Evolutionary conservation across 92 coral and sea anemone genomes (phyloP).

Genomic region (Blastomussa wellsi): DNA sequence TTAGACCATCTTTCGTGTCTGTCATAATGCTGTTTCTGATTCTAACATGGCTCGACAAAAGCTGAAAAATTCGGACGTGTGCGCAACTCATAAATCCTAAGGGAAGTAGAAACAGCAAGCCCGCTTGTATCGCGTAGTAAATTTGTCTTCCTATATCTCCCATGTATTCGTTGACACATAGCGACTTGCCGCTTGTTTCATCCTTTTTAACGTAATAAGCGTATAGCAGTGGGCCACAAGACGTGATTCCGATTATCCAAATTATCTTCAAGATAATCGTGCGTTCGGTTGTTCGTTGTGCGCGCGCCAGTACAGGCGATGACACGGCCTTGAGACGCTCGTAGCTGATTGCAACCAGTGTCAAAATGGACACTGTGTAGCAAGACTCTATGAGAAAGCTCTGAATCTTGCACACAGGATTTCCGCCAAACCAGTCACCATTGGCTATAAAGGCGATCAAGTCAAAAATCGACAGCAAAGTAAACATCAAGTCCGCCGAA

Average conservation of each 20-base stretch:
- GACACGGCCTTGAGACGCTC: conserved; percentile 74
- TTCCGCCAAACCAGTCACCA: conserved; percentile 76
- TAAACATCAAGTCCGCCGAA: conserved; percentile 72
- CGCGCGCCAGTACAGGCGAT: conserved; percentile 70
- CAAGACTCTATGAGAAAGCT: conserved; percentile 79
- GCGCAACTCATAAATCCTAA: conserved; percentile 70
- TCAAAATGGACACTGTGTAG: conserved; percentile 78
- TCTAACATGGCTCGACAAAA: conserved; percentile 44
- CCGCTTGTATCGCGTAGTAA: conserved; percentile 84
- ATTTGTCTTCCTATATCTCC: conserved; percentile 77
- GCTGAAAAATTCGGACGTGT: conserved; percentile 67
- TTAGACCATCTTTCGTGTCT: conserved; percentile 8
- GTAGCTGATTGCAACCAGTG: conserved; percentile 78
- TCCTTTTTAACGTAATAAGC: conserved; percentile 69
- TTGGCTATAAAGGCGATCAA: conserved; percentile 59
- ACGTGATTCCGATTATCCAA: conserved; percentile 66
- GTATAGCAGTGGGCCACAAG: conserved; percentile 74
- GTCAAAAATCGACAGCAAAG: conserved; percentile 73
- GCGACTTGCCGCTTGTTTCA: conserved; percentile 27
- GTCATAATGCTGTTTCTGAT: conserved; percentile 39
- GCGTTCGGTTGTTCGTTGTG: conserved; percentile 54
- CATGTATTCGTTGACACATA: conserved; percentile 80
- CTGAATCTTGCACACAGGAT: conserved; percentile 66
- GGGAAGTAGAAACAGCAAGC: conserved; percentile 68
- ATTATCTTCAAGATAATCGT: conserved; percentile 42